Evolutionary conservation across 2,797 vertebrate genomes (phyloP).

Genomic region (Lacerta agilis): DNA sequence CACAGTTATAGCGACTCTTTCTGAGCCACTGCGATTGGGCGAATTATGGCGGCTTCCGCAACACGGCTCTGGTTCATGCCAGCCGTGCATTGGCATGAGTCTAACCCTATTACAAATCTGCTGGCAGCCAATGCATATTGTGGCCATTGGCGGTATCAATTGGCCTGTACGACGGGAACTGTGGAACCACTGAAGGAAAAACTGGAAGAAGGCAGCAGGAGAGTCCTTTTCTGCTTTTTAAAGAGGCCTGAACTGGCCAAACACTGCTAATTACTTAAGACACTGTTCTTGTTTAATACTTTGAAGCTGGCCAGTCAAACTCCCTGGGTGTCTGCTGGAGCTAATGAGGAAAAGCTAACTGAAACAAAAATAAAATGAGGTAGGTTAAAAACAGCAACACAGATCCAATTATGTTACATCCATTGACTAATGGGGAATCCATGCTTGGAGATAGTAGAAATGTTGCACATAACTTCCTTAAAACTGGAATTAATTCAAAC

Average conservation of each 20-base stretch:
- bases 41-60: not conserved
- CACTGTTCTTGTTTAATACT: constrained; percentile 68
- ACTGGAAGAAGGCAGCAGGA: not conserved
- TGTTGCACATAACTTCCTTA: constrained; percentile 77
- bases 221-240: not conserved
- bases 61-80: not conserved
- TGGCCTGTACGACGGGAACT: not conserved
- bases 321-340: constrained; percentile 81
- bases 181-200: not conserved
- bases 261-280: constrained; percentile 73
- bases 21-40: not conserved
- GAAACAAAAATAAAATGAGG: constrained; percentile 82
- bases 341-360: constrained; percentile 77
- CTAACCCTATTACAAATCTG: not conserved
- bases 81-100: not conserved
- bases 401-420: constrained; percentile 82
- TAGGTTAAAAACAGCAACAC: constrained; percentile 89
- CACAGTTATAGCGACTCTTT: not conserved
- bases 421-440: constrained; percentile 81
- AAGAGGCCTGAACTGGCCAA: constrained; percentile 45
- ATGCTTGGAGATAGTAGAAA: constrained; percentile 84
- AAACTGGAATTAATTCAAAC: constrained; percentile 79
- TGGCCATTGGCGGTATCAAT: not conserved
- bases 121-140: not conserved
- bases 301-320: constrained; percentile 79